Conservation (phyloP, 2,797 vertebrate genomes). For the Sebastes taczanowskii region DNA sequence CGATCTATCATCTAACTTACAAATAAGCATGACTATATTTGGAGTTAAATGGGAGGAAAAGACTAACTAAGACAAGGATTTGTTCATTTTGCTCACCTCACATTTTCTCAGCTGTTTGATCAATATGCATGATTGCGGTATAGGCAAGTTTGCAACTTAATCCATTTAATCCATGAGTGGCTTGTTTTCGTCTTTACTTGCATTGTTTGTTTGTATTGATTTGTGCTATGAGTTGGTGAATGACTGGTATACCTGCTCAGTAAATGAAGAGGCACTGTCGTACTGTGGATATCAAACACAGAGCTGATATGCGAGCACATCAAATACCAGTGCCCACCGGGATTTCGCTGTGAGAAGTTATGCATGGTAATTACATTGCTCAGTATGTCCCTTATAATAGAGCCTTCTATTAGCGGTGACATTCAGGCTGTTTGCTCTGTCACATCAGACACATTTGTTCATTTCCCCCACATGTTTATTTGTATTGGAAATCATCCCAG, state of each 20-base stretch:
- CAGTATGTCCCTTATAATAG: constrained; percentile 14
- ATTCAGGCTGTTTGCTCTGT: constrained; percentile 24
- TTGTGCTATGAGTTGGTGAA: constrained; percentile 1
- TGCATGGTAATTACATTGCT: constrained; percentile 56
- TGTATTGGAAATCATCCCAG: not conserved
- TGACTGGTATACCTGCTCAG: not conserved
- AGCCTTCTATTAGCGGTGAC: constrained; percentile 35
- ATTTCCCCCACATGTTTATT: not conserved
- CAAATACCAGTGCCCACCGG: constrained; percentile 27
- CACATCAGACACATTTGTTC: not conserved
- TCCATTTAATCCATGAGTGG: not conserved
- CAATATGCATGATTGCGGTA: constrained; percentile 1
- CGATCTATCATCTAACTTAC: too few relatives aligned
- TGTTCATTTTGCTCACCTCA: not conserved
- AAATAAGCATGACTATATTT: not conserved
- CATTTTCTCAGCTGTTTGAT: not conserved
- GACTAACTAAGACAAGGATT: not conserved
- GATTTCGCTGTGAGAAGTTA: constrained; percentile 5
- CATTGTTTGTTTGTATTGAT: constrained; percentile 8
- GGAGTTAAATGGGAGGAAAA: not conserved
- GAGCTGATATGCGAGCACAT: constrained; percentile 24
- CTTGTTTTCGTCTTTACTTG: not conserved
- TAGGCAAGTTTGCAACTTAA: not conserved
- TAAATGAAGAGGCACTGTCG: not conserved
- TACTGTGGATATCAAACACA: not conserved